These are phyloP conservation scores for Eurystomus gularis DNA, from an alignment of 2,113 vertebrate genomes.

Conservation along the genomic window DNA sequence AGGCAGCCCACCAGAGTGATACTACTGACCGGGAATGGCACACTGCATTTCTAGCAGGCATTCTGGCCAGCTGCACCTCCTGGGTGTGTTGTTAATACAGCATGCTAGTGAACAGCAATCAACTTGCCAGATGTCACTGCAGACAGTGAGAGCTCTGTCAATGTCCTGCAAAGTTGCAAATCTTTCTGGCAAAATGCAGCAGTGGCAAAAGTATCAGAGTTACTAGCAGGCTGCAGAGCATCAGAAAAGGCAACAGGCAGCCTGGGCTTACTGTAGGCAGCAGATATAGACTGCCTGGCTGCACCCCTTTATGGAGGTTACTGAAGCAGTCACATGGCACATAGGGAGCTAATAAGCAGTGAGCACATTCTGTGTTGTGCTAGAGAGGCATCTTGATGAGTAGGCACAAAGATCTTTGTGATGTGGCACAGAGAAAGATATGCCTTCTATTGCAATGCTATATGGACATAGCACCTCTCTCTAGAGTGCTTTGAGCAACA, in stretches of 20 bases:
- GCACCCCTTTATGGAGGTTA: not conserved
- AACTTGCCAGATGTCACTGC: not conserved
- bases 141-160: not conserved
- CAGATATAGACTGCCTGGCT: not conserved
- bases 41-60: not conserved
- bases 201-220: not conserved
- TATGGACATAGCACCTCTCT: not conserved
- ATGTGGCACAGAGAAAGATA: not conserved
- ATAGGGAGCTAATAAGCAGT: not conserved
- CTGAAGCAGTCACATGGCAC: not conserved
- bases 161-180: not conserved
- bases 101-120: not conserved
- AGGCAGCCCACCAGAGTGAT: not conserved
- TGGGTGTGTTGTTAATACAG: too few species aligned
- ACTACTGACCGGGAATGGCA: not conserved
- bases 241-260: not conserved
- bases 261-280: not conserved
- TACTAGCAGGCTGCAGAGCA: not conserved
- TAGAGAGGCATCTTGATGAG: not conserved
- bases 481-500: not conserved
- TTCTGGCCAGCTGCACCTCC: not conserved
- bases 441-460: not conserved
- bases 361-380: accelerated
- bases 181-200: not conserved
- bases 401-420: not conserved